phyloP scores from a whole-genome alignment of 2,888 invertebrate species.

The Rhorus exstirpatorius region DNA sequence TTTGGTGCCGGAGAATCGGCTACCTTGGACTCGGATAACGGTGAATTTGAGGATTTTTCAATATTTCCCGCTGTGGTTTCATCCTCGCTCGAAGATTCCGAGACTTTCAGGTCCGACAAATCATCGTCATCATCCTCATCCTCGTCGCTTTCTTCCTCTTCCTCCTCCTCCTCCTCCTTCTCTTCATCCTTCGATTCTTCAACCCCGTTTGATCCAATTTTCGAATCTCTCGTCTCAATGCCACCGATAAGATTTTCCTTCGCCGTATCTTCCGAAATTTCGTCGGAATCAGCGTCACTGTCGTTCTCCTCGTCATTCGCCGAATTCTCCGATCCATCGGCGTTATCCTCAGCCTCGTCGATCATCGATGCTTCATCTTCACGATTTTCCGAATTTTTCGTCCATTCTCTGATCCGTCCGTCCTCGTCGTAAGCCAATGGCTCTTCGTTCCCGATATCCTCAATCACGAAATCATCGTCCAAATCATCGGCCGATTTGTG shows the following conservation, averaged over 20 bases:
- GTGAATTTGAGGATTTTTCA: slow-evolving; percentile 24
- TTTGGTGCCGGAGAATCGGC: slow-evolving; percentile 44
- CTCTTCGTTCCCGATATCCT: slow-evolving; percentile 87
- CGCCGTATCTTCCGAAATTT: not conserved
- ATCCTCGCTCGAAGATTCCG: slow-evolving; percentile 73
- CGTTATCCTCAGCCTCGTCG: slow-evolving; percentile 46
- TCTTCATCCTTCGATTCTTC: slow-evolving; percentile 52
- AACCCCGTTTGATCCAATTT: slow-evolving; percentile 56
- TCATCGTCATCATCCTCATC: slow-evolving; percentile 74
- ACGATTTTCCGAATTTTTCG: slow-evolving; percentile 69
- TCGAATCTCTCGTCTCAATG: not conserved
- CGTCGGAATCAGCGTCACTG: slow-evolving; percentile 23
- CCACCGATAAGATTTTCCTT: not conserved
- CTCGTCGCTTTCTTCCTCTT: slow-evolving; percentile 65
- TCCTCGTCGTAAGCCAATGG: slow-evolving; percentile 87
- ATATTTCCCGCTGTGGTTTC: slow-evolving; percentile 57
- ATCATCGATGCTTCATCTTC: slow-evolving; percentile 68
- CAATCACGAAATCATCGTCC: slow-evolving; percentile 92
- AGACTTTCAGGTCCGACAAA: slow-evolving; percentile 71
- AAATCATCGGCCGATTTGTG: slow-evolving; percentile 95
- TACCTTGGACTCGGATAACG: slow-evolving; percentile 43
- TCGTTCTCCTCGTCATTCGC: slow-evolving; percentile 62
- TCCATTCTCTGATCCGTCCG: slow-evolving; percentile 83
- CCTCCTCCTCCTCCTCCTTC: slow-evolving; percentile 59
- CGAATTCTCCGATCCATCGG: slow-evolving; percentile 56